Evolutionary conservation across 2,797 vertebrate species (phyloP).

Genomic region (Coluber constrictor): DNA sequence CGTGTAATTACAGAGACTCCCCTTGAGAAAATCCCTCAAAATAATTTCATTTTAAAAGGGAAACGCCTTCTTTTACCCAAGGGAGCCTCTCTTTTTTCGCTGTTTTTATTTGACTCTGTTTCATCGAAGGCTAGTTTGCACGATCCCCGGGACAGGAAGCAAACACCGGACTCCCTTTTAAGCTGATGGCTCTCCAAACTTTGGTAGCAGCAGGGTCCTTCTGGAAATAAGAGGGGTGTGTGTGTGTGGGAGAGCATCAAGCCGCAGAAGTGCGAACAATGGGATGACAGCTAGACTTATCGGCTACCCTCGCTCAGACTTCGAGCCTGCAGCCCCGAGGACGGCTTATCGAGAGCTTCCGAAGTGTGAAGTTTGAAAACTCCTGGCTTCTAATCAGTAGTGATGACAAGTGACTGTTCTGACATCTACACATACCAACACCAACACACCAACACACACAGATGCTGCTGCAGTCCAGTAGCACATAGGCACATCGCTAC

Average conservation of each 20-base stretch:
- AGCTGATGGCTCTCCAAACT: background rate
- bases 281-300: constrained; percentile 42
- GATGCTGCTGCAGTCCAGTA: background rate
- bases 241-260: background rate
- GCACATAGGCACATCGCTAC: background rate
- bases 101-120: too few relatives aligned
- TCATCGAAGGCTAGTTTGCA: background rate
- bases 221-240: background rate
- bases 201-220: background rate
- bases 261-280: background rate
- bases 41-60: background rate
- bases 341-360: constrained; percentile 55
- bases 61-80: rapidly evolving
- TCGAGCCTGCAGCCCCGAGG: constrained; percentile 17
- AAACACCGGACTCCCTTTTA: background rate
- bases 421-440: constrained; percentile 30
- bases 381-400: background rate
- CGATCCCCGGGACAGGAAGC: background rate
- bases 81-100: rapidly evolving
- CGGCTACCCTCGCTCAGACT: constrained; percentile 60
- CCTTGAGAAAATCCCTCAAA: background rate
- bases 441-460: background rate
- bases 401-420: constrained; percentile 51
- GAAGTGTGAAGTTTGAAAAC: constrained; percentile 51
- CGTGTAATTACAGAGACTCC: background rate